Conservation (phyloP, 2,797 vertebrate species). For the Eidolon dupreanum region DNA sequence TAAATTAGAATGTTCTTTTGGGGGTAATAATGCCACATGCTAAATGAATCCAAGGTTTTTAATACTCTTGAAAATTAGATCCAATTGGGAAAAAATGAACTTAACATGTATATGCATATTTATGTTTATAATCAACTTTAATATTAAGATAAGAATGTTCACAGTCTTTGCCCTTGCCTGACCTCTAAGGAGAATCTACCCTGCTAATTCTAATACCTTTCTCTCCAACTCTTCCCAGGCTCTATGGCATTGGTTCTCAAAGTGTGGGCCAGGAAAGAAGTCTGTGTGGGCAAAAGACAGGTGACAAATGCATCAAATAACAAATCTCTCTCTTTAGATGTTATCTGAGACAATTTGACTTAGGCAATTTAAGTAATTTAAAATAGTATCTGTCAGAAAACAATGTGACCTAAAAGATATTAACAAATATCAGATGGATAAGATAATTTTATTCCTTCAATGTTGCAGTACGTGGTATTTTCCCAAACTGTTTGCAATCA, state of each 20-base stretch:
- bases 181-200: not conserved
- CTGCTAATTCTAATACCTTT: not conserved
- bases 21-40: not conserved
- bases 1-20: not conserved
- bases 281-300: not conserved
- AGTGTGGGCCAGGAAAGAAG: not conserved
- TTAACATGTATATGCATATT: not conserved
- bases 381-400: not conserved
- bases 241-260: not conserved
- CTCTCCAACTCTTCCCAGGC: not conserved
- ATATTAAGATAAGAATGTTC: not conserved
- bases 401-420: not conserved
- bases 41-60: not conserved
- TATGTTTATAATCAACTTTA: not conserved
- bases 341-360: not conserved
- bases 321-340: not conserved
- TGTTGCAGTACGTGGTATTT: not conserved
- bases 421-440: not conserved
- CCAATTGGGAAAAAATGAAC: not conserved
- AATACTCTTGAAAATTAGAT: not conserved
- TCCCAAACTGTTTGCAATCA: not conserved
- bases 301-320: not conserved
- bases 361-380: not conserved
- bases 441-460: not conserved
- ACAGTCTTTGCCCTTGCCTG: not conserved